phyloP scores from a whole-genome alignment of 2,888 invertebrate species.

The Mythimna ferrago region DNA sequence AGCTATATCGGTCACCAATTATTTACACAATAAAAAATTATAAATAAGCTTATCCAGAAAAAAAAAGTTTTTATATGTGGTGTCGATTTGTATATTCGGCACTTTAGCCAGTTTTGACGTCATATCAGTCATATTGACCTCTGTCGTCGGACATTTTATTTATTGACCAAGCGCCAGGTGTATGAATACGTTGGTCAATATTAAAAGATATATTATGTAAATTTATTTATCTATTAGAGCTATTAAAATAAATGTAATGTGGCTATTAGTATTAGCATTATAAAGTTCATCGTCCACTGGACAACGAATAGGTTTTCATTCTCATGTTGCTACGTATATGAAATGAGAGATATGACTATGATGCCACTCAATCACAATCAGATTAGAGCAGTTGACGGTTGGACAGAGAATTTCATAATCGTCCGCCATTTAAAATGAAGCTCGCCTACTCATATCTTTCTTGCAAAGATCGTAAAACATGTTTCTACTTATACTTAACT shows the following conservation, averaged over 20 bases:
- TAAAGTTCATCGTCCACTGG: constrained; percentile 38
- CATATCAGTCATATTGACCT: constrained; percentile 1
- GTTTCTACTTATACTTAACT: too few species aligned
- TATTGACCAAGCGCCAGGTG: constrained; percentile 33
- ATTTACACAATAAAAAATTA: too few species aligned
- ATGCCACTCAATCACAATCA: neutral
- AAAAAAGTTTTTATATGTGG: too few species aligned
- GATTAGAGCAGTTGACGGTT: neutral
- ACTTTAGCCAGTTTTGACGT: constrained; percentile 1
- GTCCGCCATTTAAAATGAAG: neutral
- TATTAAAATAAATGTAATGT: constrained; percentile 41
- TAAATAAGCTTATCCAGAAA: too few species aligned
- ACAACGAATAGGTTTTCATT: neutral
- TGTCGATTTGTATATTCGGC: neutral
- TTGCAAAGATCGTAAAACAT: too few species aligned
- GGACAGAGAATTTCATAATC: neutral
- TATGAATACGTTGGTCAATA: constrained; percentile 26
- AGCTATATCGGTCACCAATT: too few species aligned
- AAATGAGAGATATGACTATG: neutral
- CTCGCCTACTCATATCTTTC: neutral
- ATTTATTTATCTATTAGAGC: constrained; percentile 37
- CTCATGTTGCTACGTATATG: neutral
- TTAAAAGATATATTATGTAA: constrained; percentile 38
- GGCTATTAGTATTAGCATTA: constrained; percentile 31
- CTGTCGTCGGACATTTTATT: constrained; percentile 8